phyloP scores from a whole-genome alignment of 37 sponge, comb jelly and placozoan species.

The Spongilla lacustris region DNA sequence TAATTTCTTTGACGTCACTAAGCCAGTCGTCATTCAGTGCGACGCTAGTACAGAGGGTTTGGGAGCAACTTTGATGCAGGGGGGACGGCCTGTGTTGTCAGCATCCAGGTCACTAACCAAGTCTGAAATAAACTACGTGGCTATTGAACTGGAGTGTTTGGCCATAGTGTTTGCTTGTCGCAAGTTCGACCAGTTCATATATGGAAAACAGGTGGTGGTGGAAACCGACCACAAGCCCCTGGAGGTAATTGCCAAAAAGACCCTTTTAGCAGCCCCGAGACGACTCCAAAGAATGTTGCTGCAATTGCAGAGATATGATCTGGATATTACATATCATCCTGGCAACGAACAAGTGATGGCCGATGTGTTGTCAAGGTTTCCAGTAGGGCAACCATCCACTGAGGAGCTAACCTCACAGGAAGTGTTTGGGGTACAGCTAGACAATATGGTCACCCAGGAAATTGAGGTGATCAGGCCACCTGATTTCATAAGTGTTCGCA shows the following conservation, averaged over 20 bases:
- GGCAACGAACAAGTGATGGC: neutral
- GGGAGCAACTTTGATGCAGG: too few relatives aligned
- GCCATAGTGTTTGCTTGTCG: too few relatives aligned
- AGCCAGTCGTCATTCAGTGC: neutral
- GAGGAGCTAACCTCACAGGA: slow-evolving; percentile 1
- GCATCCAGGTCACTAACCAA: too few relatives aligned
- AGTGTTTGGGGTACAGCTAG: neutral
- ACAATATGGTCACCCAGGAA: neutral
- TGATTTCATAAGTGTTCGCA: neutral
- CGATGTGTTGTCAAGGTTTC: neutral
- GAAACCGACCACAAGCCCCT: too few relatives aligned
- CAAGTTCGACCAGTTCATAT: too few relatives aligned
- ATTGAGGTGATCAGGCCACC: slow-evolving; percentile 2
- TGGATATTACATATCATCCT: slow-evolving; percentile 1
- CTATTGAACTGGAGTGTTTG: too few relatives aligned
- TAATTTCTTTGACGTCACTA: neutral
- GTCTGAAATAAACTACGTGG: too few relatives aligned
- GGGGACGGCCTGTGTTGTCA: too few relatives aligned
- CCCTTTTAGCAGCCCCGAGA: too few relatives aligned
- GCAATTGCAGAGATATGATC: neutral
- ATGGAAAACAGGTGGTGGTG: too few relatives aligned
- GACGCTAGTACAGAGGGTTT: neutral
- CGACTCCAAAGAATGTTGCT: too few relatives aligned
- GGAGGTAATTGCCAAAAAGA: too few relatives aligned
- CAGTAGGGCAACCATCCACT: neutral